Evolutionary conservation across 2,113 vertebrate species (phyloP).

Genomic region (Ameiurus melas): DNA sequence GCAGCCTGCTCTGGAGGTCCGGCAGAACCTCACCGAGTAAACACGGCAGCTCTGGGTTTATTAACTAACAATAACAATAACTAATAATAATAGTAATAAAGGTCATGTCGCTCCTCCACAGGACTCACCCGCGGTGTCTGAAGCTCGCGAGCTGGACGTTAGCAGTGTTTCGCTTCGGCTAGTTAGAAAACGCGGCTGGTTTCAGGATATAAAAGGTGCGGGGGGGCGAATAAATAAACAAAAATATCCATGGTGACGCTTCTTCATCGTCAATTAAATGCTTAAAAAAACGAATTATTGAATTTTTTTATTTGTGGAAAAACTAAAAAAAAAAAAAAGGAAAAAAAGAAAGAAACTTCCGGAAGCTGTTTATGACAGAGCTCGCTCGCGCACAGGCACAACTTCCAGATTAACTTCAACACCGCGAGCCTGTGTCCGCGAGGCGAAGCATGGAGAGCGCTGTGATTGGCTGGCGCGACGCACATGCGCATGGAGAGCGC

Average conservation of each 20-base stretch:
- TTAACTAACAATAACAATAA: too few species aligned
- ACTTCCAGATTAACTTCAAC: not conserved
- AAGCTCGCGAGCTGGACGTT: not conserved
- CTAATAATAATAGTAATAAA: too few species aligned
- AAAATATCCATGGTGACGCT: slow-evolving; percentile 1
- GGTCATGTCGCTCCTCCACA: too few species aligned
- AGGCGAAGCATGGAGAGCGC: not conserved
- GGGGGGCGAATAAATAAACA: too few species aligned
- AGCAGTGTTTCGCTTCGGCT: not conserved
- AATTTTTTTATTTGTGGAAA: too few species aligned
- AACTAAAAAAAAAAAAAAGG: not conserved
- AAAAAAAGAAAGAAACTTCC: not conserved
- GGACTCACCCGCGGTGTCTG: not conserved
- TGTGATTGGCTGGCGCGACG: not conserved
- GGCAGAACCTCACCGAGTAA: not conserved
- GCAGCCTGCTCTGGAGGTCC: not conserved
- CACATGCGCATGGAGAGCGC: not conserved
- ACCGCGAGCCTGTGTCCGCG: not conserved
- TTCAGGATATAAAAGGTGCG: not conserved
- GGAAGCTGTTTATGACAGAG: fast-evolving
- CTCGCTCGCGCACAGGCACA: not conserved
- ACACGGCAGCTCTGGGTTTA: too few species aligned
- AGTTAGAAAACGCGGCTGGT: not conserved
- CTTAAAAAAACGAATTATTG: not conserved
- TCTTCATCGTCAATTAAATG: not conserved